Conservation (phyloP, 2,797 vertebrate genomes). For the Bradypus variegatus region DNA sequence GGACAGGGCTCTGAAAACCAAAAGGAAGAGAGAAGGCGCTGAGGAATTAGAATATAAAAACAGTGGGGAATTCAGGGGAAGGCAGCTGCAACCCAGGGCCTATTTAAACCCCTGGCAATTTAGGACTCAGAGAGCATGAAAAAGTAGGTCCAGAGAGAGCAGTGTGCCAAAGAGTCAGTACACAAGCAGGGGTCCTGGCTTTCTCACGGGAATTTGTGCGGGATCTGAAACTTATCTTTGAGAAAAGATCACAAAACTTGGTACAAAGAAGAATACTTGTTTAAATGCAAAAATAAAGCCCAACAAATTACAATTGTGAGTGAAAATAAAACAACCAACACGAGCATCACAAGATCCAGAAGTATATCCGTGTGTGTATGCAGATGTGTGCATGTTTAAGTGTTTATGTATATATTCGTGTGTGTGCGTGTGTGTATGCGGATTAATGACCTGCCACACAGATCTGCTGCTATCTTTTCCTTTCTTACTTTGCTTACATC, state of each 20-base stretch:
- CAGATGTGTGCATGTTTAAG: too few relatives aligned
- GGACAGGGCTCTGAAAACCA: rapidly evolving
- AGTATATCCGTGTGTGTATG: too few relatives aligned
- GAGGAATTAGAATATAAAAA: not conserved
- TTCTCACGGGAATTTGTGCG: rapidly evolving
- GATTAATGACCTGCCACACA: not conserved
- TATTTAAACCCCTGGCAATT: rapidly evolving
- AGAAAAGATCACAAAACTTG: not conserved
- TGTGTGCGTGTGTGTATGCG: too few relatives aligned
- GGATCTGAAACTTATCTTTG: not conserved
- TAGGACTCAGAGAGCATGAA: rapidly evolving
- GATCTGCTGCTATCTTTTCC: not conserved
- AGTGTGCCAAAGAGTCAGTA: not conserved
- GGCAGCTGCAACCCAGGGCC: too few relatives aligned
- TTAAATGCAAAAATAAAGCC: not conserved
- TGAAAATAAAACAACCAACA: too few relatives aligned
- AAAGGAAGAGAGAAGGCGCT: too few relatives aligned
- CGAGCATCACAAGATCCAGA: not conserved
- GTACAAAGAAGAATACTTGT: not conserved
- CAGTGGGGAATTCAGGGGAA: not conserved
- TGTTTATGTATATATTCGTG: too few relatives aligned
- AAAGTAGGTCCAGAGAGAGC: too few relatives aligned
- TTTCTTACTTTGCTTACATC: not conserved
- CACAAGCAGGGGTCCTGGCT: too few relatives aligned
- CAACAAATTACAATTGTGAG: not conserved